Evolutionary conservation across 2,888 invertebrate species (phyloP), one percentile per base, ranked within the genome.

Genomic region (Rhingia campestris): DNA sequence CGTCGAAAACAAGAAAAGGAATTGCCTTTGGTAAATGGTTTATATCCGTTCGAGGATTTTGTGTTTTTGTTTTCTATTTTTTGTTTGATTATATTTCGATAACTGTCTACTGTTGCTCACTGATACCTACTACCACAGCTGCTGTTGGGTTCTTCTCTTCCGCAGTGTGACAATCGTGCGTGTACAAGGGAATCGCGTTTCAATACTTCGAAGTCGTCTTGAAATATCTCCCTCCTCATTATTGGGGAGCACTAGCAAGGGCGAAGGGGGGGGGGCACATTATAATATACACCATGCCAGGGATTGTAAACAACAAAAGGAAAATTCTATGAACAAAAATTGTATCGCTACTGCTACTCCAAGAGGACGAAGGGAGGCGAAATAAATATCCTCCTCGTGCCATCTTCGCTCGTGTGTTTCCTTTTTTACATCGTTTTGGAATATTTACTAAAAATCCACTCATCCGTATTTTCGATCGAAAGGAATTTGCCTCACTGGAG

Each of bases 391-490:
- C 72, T 39, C 45, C 45, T 47, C 56, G 63, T 45, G 54, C 54
- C 22, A 56, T 66, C 41, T 54, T 33, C 7, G 35, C 7, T 56
- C 14, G 14, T 5, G n/a, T 49, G n/a, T 10, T 39, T 10, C 7
- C 22, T 12, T 58, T 59, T 74, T 73, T 69, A 45, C 66, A 79
- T 79, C 63, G 63, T 59, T 77, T 84, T 79, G 45, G 35, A 70
- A 79, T 82, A 74, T 82, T 73, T 79, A 70, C 74, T 64, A 75
- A 73, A 81, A 84, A 84, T 45, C 70, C 79, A 84, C 58, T 84
- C 82, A 79, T 74, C 64, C 77, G 64, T 74, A 45, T 53, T 53
- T 81, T 79, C 69, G 69, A 79, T 84, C 73, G 82, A 74, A 84
- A 59, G 59, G 64, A 84, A 79, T 74, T 79, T 67, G 58, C 73